A percentile compares a stretch with the other conserved stretches of the same genome.
Conservation (phyloP, 2,888 invertebrate species). For the Halictus ligatus region DNA sequence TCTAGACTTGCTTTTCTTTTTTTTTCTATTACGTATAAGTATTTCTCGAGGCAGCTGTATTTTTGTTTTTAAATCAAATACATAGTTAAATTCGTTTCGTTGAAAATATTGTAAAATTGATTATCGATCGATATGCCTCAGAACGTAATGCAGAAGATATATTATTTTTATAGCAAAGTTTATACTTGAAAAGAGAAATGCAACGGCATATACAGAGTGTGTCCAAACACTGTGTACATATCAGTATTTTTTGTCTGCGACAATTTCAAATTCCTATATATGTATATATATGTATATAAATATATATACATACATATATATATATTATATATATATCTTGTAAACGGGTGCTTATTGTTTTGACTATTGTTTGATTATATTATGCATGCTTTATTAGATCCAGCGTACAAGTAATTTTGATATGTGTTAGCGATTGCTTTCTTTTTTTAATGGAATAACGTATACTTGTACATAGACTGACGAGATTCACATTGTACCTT, state of each 20-base stretch:
- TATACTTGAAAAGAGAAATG: conserved; percentile 17
- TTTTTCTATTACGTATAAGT: conserved; percentile 27
- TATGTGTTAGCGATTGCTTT: conserved; percentile 52
- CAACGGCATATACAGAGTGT: conserved; percentile 13
- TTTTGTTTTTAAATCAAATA: conserved; percentile 8
- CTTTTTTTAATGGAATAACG: conserved; percentile 48
- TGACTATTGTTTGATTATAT: conserved; percentile 45
- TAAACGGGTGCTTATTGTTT: conserved; percentile 47
- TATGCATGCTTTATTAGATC: conserved; percentile 61
- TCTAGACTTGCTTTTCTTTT: conserved; percentile 13
- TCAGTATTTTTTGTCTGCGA: conserved; percentile 51
- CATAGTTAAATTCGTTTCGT: conserved; percentile 34
- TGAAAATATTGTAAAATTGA: conserved; percentile 21
- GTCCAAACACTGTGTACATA: conserved; percentile 50
- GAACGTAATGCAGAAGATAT: conserved; percentile 5
- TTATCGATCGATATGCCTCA: conserved; percentile 8
- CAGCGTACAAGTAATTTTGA: conserved; percentile 45
- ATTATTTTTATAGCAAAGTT: conserved; percentile 19
- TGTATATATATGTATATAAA: not conserved
- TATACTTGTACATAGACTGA: conserved; percentile 55
- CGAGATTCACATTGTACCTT: conserved; percentile 52
- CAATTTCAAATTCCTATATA: conserved; percentile 44
- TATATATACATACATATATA: too few relatives aligned
- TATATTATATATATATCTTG: conserved; percentile 31
- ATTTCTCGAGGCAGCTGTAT: conserved; percentile 42